Base-by-base conservation (phyloP, 2,797 vertebrate genomes). In the Pseudomugil tenellus region DNA sequence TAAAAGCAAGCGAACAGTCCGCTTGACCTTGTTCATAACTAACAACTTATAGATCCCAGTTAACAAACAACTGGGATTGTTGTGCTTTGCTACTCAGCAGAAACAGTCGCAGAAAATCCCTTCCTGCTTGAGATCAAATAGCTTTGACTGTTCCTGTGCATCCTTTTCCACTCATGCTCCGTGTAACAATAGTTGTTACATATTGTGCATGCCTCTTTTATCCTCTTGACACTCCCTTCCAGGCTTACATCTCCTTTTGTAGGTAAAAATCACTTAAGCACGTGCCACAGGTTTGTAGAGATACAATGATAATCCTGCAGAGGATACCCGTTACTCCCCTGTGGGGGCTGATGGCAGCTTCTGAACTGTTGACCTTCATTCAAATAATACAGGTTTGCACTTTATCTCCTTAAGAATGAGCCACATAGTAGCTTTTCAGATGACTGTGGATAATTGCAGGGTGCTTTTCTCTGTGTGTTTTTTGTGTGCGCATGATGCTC, bases 151-250 rank as follows among this genome's bases (percentile, higher is more conserved):
- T 56, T 10, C 25, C 34, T 59, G 55, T 35, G 21, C 32, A 25
- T 59, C 9, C 57, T 17, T 84, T 55, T 59, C 21, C 43, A 11
- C 41, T 13, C 74, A 41, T 63, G 17, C 62, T 57, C n/a, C 25
- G 3, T 5, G 14, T 14, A 61, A 77, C 76, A 80, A 74, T 63
- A 55, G 61, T 12, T 70, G 39, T 69, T 35, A 6, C 17, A 28
- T 26, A 19, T 1, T 49, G 31, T 49, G 13, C 43, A 46, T 35
- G 21, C 67, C 29, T 71, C 73, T 79, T 81, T 85, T 34, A 80
- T 86, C 78, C 77, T 74, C 81, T 80, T 68, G 67, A 86, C 75
- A 75, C 77, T 76, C 53, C 12, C 74, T 81, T 60, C 70, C n/a
- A 32, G 85, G 70, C 64, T 74, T 29, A 73, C 31, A 13, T 73